Evolutionary conservation across 2,797 vertebrate genomes (phyloP).

Genomic region (Falco biarmicus): DNA sequence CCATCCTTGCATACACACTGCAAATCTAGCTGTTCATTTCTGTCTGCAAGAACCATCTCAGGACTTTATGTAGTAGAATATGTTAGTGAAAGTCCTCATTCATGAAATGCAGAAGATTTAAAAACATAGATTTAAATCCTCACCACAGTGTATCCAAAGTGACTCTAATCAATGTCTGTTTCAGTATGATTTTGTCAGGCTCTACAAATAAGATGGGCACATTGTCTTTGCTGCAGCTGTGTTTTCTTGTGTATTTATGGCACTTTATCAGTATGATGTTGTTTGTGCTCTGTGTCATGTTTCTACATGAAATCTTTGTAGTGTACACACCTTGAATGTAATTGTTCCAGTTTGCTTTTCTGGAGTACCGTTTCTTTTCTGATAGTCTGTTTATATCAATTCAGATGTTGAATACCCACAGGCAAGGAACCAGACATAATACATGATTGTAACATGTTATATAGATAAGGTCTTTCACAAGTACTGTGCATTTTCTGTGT

Average conservation of each 20-base stretch:
- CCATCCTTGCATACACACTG: not conserved
- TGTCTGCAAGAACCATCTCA: not conserved
- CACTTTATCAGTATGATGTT: not conserved
- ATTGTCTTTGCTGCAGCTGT: not conserved
- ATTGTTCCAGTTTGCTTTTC: not conserved
- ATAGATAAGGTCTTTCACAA: not conserved
- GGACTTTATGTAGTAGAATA: not conserved
- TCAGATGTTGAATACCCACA: not conserved
- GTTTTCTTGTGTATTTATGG: not conserved
- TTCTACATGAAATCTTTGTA: not conserved
- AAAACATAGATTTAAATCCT: not conserved
- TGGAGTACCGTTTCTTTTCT: not conserved
- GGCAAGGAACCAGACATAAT: not conserved
- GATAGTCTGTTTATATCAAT: not conserved
- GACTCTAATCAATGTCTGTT: not conserved
- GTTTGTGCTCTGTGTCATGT: not conserved
- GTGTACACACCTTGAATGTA: not conserved
- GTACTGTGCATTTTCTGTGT: not conserved
- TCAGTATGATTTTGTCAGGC: not conserved
- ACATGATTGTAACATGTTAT: not conserved
- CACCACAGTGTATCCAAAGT: not conserved
- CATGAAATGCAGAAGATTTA: not conserved
- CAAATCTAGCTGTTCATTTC: not conserved
- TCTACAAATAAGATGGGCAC: not conserved
- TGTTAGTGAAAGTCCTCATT: not conserved